Base-by-base conservation (phyloP, 2,797 vertebrate genomes). In the Fratercula arctica region DNA sequence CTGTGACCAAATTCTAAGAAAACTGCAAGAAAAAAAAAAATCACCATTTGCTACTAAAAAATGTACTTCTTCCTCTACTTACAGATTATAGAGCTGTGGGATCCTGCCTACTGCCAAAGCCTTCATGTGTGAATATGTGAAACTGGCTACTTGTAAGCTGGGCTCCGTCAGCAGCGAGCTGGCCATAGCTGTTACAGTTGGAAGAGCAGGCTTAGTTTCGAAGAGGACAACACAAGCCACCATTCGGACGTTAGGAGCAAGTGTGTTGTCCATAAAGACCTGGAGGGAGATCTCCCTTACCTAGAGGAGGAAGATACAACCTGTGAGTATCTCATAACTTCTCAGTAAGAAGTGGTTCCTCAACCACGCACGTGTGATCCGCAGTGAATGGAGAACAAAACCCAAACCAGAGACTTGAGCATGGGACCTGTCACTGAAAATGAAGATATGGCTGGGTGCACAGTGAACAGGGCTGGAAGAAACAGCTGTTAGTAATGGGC, bases 81-180 rank as follows among this genome's bases (percentile, higher is more conserved):
- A 99, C 99, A 99, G 94, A 75, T 97, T 90, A 19, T 97, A 95
- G 79, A 99, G 98, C 73, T 99, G 98, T 60, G 99, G 99, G 70
- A 98, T 98, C 45, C 23, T 97, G 93, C 98, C 98, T 81, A 29
- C 97, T 60, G 98, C 95, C 51, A 99, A 45, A 82, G 96, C 92
- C 89, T 95, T 97, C 82, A 99, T 87, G 88, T 98, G 98, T 24
- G 98, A 98, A 70, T 98, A 99, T 7, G 97, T 97, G 90, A 99
- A 99, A 70, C 98, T 99, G 79, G 98, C 95, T 48, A 99, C 97
- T 37, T 99, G 98, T 43, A 98, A 93, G 93, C 98, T 98, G 80
- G 87, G 97, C 93, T 99, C 99, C 4, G 96, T 97, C 92, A 98
- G 90, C 43, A 99, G 97, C 0, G 97, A 97, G 72, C 95, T 94